phyloP scores from a whole-genome alignment of 2,888 invertebrate species.

The Polietes domitor region DNA sequence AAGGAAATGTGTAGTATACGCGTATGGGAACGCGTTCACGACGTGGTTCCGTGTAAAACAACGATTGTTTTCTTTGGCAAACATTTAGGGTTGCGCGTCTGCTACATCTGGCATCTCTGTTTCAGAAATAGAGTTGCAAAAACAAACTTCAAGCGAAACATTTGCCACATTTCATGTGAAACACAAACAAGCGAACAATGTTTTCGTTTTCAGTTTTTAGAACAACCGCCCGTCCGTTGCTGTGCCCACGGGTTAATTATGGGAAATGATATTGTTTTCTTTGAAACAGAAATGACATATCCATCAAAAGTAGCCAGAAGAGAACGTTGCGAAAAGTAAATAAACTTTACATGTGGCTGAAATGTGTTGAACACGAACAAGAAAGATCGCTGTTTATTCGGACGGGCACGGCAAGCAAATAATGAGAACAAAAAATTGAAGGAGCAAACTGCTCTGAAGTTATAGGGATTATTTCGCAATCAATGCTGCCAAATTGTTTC shows the following conservation, averaged over 20 bases:
- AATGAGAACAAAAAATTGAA: too few species aligned
- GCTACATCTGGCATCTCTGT: constrained; percentile 29
- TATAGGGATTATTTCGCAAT: too few species aligned
- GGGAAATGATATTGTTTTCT: constrained; percentile 8
- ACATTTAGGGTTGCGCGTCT: background rate
- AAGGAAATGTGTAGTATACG: too few species aligned
- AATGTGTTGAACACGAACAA: constrained; percentile 36
- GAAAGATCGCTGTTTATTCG: too few species aligned
- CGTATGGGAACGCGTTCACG: background rate
- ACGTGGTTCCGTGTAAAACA: constrained; percentile 9
- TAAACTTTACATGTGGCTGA: constrained; percentile 37
- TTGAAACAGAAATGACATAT: constrained; percentile 17
- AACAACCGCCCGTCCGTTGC: background rate
- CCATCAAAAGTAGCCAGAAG: constrained; percentile 9
- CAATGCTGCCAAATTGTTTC: too few species aligned
- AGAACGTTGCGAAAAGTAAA: constrained; percentile 37
- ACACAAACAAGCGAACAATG: constrained; percentile 24
- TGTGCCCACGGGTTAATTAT: constrained; percentile 1
- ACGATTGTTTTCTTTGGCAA: constrained; percentile 2
- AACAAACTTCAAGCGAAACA: constrained; percentile 18
- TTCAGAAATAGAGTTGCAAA: constrained; percentile 23
- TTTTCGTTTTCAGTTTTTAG: too few species aligned
- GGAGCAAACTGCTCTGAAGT: too few species aligned
- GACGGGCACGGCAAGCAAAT: too few species aligned
- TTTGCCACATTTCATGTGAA: constrained; percentile 25